Evolutionary conservation across 2,797 vertebrate species (phyloP), one percentile per base, ranked within the genome.

Genomic region (Schizothorax lantsangensis): DNA sequence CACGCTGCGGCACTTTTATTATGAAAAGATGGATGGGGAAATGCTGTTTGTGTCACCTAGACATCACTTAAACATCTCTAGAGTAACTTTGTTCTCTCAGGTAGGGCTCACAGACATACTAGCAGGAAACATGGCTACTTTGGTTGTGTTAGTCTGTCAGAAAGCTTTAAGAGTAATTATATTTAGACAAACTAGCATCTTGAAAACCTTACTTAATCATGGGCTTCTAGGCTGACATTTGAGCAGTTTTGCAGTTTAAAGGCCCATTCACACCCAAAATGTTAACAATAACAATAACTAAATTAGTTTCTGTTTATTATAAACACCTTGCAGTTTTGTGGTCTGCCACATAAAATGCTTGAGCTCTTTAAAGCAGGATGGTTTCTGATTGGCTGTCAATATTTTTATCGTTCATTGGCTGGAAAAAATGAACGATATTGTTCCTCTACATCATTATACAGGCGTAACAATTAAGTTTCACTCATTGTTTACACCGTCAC

Each of bases 41-140:
- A 69, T 43, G 43, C 10, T 30, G 64, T 79, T 54, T 14, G 45
- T 85, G 83, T 66, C 83, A 84, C 74, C 47, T 57, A 43, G 33
- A 79, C 45, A 54, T 68, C 23, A 69, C 4, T 54, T 54, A 84
- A 84, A 68, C 36, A 52, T 36, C 30, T 66, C 72, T 66, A 54
- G 36, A 52, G 47, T 6, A 17, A 36, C 40, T 57, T 11, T 43
- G 57, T 26, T 17, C 45, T 71, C 33, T 17, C 11, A 54, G 33
- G 62, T 54, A 40, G 30, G 6, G 15, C 33, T 69, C 49, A 40
- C 23, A 52, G 5, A 47, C 2, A 14, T 77, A 47, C 38, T 69
- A 52, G 64, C 12, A 26, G 21, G 21, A 49, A 47, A 75, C 30
- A 38, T 1, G 5, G 75, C 45, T 52, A 38, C 30, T 36, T 69